Base-by-base conservation (phyloP, 1,140 invertebrate genomes). In the Drosophila mojavensis region DNA sequence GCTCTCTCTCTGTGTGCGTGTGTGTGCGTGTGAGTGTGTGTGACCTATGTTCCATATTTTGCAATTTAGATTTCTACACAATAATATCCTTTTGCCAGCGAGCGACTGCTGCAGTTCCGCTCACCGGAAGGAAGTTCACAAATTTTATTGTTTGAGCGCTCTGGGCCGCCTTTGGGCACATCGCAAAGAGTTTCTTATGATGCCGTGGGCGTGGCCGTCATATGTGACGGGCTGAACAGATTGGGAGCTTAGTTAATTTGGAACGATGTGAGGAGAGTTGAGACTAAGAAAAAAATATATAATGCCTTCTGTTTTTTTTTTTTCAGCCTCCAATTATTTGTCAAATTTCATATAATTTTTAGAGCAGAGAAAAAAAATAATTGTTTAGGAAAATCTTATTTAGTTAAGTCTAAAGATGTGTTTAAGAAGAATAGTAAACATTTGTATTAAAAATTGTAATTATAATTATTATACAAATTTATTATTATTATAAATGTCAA, bases 61-160 rank as follows among this genome's bases (percentile, higher is more conserved):
- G 83, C 83, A 88, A 88, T 83, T 88, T 88, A 88, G 83, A 88
- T 88, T 88, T 88, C 84, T 80, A 80, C 65, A 68, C 70, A 13
- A 13, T 45, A 58, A 72, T 69, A 74, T 69, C 78, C 59, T 79
- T 75, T 70, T 64, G 74, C 39, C 67, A 39, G 11, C 36, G 36
- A 70, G 53, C 43, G 48, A 64, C 58, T 67, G 26, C 9, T 54
- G 26, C 67, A 77, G 79, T 84, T 85, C 81, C 81, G 81, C 54
- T 64, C 24, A 75, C 81, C 81, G 81, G 81, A 85, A 85, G 81
- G 81, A 85, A 85, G 81, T 85, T 47, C 81, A 84, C 65, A 61
- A 65, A 78, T 73, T 69, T 77, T 64, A 72, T 84, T 75, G 59
- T 75, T 59, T 51, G 58, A 43, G 41, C 65, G 69, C 33, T 9